phyloP scores from a whole-genome alignment of 2,113 vertebrate genomes.

The Corythaeola cristata region DNA sequence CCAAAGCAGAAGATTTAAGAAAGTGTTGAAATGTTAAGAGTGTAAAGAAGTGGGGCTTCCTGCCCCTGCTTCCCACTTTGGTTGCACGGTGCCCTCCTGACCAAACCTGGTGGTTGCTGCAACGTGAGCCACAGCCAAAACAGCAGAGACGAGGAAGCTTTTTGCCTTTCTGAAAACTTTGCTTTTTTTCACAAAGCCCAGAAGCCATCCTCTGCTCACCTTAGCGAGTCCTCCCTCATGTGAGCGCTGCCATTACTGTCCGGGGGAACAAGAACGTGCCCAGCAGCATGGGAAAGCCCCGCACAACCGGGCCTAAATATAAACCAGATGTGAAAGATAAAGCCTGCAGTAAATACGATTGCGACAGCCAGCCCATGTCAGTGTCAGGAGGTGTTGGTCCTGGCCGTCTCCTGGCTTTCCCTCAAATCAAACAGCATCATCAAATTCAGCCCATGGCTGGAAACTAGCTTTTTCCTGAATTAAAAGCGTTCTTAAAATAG shows the following conservation, averaged over 20 bases:
- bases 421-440: neutral
- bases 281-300: neutral
- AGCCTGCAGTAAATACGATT: neutral
- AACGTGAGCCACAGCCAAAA: neutral
- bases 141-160: rapidly evolving
- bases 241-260: neutral
- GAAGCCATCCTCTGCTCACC: neutral
- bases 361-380: neutral
- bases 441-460: neutral
- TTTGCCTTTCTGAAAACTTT: neutral
- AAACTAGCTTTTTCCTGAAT: neutral
- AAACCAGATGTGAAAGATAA: neutral
- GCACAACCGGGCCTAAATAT: constrained; percentile 6
- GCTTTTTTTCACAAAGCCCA: neutral
- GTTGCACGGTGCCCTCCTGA: neutral
- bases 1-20: neutral
- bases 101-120: neutral
- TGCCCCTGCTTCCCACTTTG: neutral
- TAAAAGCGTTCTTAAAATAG: neutral
- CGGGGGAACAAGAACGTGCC: neutral
- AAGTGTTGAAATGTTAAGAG: neutral
- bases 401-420: neutral
- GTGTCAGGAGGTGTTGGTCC: neutral
- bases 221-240: neutral
- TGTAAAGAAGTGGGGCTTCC: neutral